phyloP scores from a whole-genome alignment of 2,113 vertebrate genomes.

The Raja brachyura region DNA sequence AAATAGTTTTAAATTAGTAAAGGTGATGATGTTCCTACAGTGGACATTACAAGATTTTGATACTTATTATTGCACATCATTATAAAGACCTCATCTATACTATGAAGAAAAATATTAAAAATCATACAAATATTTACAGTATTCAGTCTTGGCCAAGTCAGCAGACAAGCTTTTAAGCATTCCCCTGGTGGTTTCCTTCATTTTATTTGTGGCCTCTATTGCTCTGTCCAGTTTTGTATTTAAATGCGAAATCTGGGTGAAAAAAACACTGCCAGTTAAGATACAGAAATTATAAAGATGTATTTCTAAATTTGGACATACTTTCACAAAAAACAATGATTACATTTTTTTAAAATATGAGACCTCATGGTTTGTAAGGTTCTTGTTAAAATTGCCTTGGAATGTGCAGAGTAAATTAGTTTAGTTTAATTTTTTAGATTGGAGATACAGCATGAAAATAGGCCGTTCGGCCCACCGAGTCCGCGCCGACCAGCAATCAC shows the following conservation, averaged over 20 bases:
- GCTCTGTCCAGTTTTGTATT: slow-evolving; percentile 70
- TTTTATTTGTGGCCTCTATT: slow-evolving; percentile 64
- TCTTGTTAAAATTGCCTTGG: too few species aligned
- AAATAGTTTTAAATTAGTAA: neutral
- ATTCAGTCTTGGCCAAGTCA: slow-evolving; percentile 65
- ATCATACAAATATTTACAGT: slow-evolving; percentile 47
- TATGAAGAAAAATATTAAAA: neutral
- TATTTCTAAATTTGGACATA: neutral
- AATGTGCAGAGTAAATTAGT: too few species aligned
- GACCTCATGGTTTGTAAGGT: too few species aligned
- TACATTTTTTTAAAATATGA: too few species aligned
- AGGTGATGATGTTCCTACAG: neutral
- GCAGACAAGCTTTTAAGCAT: slow-evolving; percentile 71
- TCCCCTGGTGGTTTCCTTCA: slow-evolving; percentile 77
- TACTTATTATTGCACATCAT: neutral
- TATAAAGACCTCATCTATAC: neutral
- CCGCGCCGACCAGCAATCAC: too few species aligned
- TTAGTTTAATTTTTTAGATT: too few species aligned
- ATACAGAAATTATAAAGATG: neutral
- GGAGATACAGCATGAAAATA: too few species aligned
- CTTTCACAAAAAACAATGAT: too few species aligned
- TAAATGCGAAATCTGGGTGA: slow-evolving; percentile 60
- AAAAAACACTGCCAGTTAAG: neutral
- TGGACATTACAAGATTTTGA: neutral
- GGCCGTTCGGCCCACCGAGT: too few species aligned